These are phyloP conservation scores for Willisornis vidua DNA, from an alignment of 2,113 vertebrate genomes.

Conservation along the genomic window DNA sequence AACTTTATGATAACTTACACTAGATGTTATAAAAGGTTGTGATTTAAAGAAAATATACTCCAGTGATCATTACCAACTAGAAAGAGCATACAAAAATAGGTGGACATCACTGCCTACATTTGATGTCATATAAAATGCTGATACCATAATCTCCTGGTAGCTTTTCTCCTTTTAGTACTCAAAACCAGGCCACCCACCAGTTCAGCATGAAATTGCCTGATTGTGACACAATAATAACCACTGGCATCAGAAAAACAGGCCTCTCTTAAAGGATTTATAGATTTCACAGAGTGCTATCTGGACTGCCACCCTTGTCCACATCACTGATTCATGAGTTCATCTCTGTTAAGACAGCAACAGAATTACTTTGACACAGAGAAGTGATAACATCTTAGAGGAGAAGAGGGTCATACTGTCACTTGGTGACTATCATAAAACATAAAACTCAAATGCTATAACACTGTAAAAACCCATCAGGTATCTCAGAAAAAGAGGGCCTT, in stretches of 20 bases:
- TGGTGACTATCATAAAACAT: conserved; percentile 56
- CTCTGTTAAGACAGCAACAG: conserved; percentile 64
- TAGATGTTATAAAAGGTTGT: background rate
- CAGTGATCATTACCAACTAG: background rate
- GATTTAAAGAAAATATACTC: background rate
- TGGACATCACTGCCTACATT: background rate
- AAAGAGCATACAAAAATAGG: background rate
- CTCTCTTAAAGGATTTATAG: conserved; percentile 60
- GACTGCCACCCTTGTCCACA: conserved; percentile 58
- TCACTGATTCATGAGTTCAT: conserved; percentile 72
- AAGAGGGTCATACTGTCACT: conserved; percentile 59
- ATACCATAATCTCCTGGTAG: background rate
- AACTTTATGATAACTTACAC: background rate
- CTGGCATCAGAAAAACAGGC: conserved; percentile 35
- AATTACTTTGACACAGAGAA: conserved; percentile 73
- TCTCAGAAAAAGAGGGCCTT: conserved; percentile 62
- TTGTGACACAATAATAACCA: conserved; percentile 28
- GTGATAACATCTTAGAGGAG: conserved; percentile 63
- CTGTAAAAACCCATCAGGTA: conserved; percentile 62
- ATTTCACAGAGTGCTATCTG: conserved; percentile 52
- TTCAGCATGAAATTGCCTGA: conserved; percentile 55
- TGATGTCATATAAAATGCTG: background rate
- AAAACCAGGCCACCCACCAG: background rate
- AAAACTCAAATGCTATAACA: conserved; percentile 45
- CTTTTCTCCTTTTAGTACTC: background rate